Base-by-base conservation (phyloP, 2,888 invertebrate genomes). In the Latrodectus hesperus region DNA sequence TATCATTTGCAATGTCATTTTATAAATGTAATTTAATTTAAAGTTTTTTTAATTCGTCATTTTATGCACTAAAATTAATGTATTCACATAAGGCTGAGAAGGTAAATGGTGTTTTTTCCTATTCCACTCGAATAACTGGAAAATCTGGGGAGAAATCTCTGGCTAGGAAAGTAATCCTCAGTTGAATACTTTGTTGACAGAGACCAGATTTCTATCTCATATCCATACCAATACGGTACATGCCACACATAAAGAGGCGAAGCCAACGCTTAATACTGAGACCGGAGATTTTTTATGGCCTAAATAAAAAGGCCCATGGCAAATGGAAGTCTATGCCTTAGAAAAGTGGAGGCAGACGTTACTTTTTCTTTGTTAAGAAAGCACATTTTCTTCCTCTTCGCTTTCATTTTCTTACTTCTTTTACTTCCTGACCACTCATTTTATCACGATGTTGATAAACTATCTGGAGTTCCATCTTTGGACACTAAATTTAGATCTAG, bases 211-310 rank as follows among this genome's bases (percentile, higher is more conserved):
- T 26, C 49, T 38, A 60, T 17, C 79, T 79, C 55, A 79, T 79
- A 79, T 71, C 55, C 79, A 78, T 78, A 78, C 67, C 78, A 78
- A 78, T 68, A 38, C 22, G 26, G 49, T 60, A 12, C 74, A 9
- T 26, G 12, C 51, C 71, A 22, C n/a, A 79, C 53, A 79, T 55
- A 55, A 71, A 71, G 70, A 26, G 53, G 12, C 55, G 14, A 16
- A 68, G 26, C 10, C 38, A 22, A 53, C 70, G 38, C 51, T 78
- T 55, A 68, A 70, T 78, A 70, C 22, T 12, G 55, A 55, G 38
- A 77, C 38, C 38, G 38, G 38, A 67, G 17, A 52, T 17, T 70
- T 70, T 70, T 68, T 78, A 78, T 55, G 78, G 52, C 2, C 11
- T 9, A 17, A 17, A 70, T 70, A 71, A 79, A 71, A 26, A 53